phyloP scores from a whole-genome alignment of 2,888 invertebrate genomes.

The Sicus ferrugineus region DNA sequence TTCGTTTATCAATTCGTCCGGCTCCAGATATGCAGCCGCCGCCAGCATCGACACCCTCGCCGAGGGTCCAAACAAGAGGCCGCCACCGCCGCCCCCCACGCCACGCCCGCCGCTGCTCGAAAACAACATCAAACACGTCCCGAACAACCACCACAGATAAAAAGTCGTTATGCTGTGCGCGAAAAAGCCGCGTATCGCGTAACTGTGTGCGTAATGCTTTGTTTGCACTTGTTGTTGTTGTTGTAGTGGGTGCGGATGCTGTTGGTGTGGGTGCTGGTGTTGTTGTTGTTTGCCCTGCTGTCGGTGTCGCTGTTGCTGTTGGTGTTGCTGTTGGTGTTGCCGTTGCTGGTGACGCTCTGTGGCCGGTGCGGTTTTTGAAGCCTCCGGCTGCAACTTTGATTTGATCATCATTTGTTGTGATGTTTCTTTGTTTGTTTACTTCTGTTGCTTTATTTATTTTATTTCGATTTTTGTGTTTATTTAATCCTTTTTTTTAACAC shows the following conservation, averaged over 20 bases:
- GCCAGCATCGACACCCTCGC: constrained; percentile 42
- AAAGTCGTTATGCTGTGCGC: constrained; percentile 49
- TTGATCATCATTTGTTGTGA: constrained; percentile 42
- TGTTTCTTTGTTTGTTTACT: constrained; percentile 34
- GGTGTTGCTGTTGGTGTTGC: constrained; percentile 30
- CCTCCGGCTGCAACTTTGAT: constrained; percentile 52
- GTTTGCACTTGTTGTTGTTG: constrained; percentile 23
- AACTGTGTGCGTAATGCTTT: constrained; percentile 31
- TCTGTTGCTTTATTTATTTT: constrained; percentile 37
- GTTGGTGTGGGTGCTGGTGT: constrained; percentile 36
- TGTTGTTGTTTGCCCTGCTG: constrained; percentile 6
- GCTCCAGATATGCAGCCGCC: constrained; percentile 59
- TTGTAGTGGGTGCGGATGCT: constrained; percentile 28
- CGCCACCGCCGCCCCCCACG: constrained; percentile 30
- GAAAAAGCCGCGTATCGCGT: constrained; percentile 41
- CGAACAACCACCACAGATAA: constrained; percentile 57
- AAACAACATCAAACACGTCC: constrained; percentile 53
- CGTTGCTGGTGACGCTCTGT: constrained; percentile 27
- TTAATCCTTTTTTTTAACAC: constrained; percentile 15
- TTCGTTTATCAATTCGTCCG: constrained; percentile 65
- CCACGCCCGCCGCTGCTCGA: constrained; percentile 49
- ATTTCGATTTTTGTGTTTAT: constrained; percentile 24
- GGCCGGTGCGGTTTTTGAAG: constrained; percentile 45
- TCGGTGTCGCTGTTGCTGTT: constrained; percentile 35
- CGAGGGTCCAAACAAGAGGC: constrained; percentile 7